Base-by-base conservation (phyloP, 2,113 vertebrate species). In the Trinectes maculatus region DNA sequence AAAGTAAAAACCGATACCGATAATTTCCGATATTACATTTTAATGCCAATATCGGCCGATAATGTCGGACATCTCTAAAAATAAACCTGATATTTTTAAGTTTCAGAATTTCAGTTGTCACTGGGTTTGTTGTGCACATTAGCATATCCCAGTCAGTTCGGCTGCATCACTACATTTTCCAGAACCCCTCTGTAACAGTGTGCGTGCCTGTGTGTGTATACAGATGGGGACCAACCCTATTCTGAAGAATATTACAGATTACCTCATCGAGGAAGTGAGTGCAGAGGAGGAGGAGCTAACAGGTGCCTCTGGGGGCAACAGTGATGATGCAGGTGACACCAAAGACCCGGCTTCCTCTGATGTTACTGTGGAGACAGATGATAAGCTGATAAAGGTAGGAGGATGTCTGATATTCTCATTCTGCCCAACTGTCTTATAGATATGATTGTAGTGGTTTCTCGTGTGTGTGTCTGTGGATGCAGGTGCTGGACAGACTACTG, bases 231-330 rank as follows among this genome's bases (percentile, higher is more conserved):
- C 95, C 78, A 94, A 96, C 86, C 94, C 95, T 0, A 93, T 96
- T 18, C 78, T 96, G 43, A 95, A 94, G 88, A 96, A 96, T 77
- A 97, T 97, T 88, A 96, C 95, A 0, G 95, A 97, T 56, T 96
- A 95, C 81, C 90, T 97, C 47, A 96, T 96, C 0, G 96, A 97
- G 85, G 96, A 97, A 85, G 96, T 96, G 68, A 97, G 92, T 5
- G 96, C 95, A 0, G 96, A 96, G 75, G 96, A 96, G 82, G 96
- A 96, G 80, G 95, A 96, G 84, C 92, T 97, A 3, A 87, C 93
- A 9, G 95, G 95, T 0, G 93, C 91, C n/a, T 48, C 82, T 0
- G 93, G 93, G 0, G 92, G 92, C 2, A 88, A 85, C 48, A 11
- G 79, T 0, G 71, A 64, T 0, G 85, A 82, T 0, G 51, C 89